A percentile compares a stretch with the other conserved stretches of the same genome.
Conservation (phyloP, 2,113 vertebrate species). For the Rattus norvegicus region GRCr8 NC_086027.1:67695001-67695500, state of each 20-base stretch:
- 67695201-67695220: not conserved
- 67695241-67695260: not conserved
- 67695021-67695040: not conserved
- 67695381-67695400: conserved; percentile 42
- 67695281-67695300: not conserved
- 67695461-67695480: not conserved
- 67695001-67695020: not conserved
- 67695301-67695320: not conserved
- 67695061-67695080: not conserved
- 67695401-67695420: not conserved
- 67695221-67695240: not conserved
- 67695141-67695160: not conserved
- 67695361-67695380: conserved; percentile 2
- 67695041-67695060: not conserved
- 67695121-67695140: not conserved
- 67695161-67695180: not conserved
- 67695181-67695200: not conserved
- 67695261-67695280: not conserved
- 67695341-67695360: conserved; percentile 17
- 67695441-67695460: not conserved
- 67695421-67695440: not conserved
- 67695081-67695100: not conserved
- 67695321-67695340: not conserved
- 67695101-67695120: not conserved
- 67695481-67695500: not conserved